A percentile compares a stretch with the other conserved stretches of the same genome.
Conservation (phyloP, 2,113 vertebrate genomes). For the Bubo scandiacus region DNA sequence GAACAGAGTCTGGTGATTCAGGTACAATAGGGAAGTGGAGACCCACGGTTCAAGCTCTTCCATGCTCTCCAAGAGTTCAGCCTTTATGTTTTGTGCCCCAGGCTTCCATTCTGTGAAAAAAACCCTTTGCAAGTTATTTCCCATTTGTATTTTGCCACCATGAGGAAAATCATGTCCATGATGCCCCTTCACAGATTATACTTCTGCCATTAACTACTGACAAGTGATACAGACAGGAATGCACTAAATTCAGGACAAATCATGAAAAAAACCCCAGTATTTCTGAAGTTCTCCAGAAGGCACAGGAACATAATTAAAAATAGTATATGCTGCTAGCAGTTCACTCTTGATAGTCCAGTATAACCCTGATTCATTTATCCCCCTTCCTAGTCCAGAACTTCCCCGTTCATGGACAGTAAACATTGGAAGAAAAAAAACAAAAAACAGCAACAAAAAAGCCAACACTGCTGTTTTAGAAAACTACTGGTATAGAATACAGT, state of each 20-base stretch:
- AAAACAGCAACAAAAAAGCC: too few species aligned
- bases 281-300: background rate
- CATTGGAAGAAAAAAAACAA: background rate
- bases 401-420: background rate
- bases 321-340: background rate
- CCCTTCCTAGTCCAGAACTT: background rate
- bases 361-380: background rate
- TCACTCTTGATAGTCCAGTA: background rate
- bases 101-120: background rate
- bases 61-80: background rate
- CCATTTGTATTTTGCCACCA: background rate
- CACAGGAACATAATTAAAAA: background rate
- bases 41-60: background rate
- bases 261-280: background rate
- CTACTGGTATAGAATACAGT: background rate
- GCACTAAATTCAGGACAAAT: background rate
- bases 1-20: background rate
- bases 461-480: background rate
- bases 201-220: background rate
- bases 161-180: background rate
- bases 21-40: background rate
- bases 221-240: background rate
- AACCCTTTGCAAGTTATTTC: background rate
- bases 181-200: background rate
- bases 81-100: background rate